Conservation (phyloP, 2,888 invertebrate species). For the Xylophagus ater region DNA sequence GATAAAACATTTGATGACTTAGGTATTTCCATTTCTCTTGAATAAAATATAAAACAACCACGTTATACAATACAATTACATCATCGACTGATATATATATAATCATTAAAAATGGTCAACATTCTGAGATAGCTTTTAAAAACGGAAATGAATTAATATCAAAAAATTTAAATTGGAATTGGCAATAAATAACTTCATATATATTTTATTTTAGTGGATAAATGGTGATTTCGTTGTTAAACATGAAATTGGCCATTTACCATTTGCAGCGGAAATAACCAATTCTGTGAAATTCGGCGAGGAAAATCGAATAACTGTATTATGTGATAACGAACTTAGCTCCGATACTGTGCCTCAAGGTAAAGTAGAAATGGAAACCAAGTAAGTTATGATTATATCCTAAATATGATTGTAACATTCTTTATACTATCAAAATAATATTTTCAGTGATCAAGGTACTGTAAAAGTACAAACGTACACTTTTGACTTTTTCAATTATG, state of each 20-base stretch:
- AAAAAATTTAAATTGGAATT: constrained; percentile 12
- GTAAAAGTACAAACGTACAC: constrained; percentile 63
- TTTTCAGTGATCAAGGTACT: constrained; percentile 49
- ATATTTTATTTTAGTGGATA: constrained; percentile 84
- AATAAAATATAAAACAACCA: too few relatives aligned
- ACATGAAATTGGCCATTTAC: constrained; percentile 92
- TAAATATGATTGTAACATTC: too few relatives aligned
- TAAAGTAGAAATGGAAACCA: constrained; percentile 47
- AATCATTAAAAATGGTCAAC: too few relatives aligned
- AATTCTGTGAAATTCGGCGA: constrained; percentile 51
- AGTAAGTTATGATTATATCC: too few relatives aligned
- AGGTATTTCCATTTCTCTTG: too few relatives aligned
- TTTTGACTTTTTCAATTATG: constrained; percentile 98
- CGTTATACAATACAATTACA: too few relatives aligned
- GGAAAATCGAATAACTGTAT: constrained; percentile 76
- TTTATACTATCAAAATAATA: too few relatives aligned
- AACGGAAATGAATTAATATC: too few relatives aligned
- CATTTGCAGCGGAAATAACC: constrained; percentile 82
- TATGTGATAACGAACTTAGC: constrained; percentile 85
- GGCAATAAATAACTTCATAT: too few relatives aligned
- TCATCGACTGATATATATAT: too few relatives aligned
- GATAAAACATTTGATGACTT: too few relatives aligned
- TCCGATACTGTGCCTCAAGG: constrained; percentile 89
- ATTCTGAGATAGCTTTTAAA: too few relatives aligned
- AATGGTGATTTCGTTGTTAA: constrained; percentile 70